Base-by-base conservation (phyloP, 2,888 invertebrate species). In the Drosophila mulleri region DNA sequence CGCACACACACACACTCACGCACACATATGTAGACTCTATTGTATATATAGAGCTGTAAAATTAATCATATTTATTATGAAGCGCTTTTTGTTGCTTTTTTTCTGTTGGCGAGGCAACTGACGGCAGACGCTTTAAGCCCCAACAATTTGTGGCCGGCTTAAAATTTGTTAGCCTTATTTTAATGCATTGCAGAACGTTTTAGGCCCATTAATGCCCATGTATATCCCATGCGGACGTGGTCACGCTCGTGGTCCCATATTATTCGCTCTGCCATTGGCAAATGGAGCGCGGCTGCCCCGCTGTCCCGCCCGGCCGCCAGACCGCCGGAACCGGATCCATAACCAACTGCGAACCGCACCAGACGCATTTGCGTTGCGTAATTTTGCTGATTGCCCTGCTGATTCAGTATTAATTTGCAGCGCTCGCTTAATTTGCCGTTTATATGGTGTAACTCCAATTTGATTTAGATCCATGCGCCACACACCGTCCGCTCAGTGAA, bases 31-130 rank as follows among this genome's bases (percentile, higher is more conserved):
- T 1, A 39, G 29, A 45, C 6, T n/a, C n/a, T 8, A 35, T 26
- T 18, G 7, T 32, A 32, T 39, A 39, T 18, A 48, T 37, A 4
- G 50, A 62, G 59, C 72, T 75, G 59, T 71, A 78, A 82, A 80
- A 78, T 80, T 72, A 82, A 83, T 82, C 80, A 82, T 74, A 83
- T 85, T 82, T 84, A 80, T 78, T 80, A 74, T 80, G 61, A 65
- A 70, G 59, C 63, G 68, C 41, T 41, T 8, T 41, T 7, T n/a
- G 16, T n/a, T 39, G 16, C 8, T 75, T 65, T 74, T 45, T 61
- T 29, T 14, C 20, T 9, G 4, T 4, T 16, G 32, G 41, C 42
- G 20, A 50, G 35, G 12, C 32, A 11, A 32, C 32, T 44, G 54
- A 11, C 14, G 20, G 20, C 37, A 39, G n/a, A 20, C 66, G 67